phyloP scores from a whole-genome alignment of 1,140 invertebrate species.

The Danaus plexippus region DNA sequence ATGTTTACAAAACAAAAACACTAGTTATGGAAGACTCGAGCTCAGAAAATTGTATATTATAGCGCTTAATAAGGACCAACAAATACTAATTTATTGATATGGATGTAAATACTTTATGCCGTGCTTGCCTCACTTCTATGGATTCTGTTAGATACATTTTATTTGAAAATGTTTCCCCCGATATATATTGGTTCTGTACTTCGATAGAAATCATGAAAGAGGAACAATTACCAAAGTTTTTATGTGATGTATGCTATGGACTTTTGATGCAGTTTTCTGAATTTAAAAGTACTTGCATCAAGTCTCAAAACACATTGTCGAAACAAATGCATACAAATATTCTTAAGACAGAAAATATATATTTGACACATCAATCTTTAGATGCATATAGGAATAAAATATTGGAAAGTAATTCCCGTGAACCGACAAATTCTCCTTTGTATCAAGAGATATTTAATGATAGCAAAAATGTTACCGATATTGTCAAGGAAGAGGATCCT shows the following conservation, averaged over 20 bases:
- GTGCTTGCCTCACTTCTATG: constrained; percentile 39
- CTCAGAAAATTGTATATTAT: too few species aligned
- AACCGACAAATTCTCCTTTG: too few species aligned
- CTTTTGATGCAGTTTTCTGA: constrained; percentile 43
- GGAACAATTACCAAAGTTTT: constrained; percentile 43
- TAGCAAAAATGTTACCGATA: too few species aligned
- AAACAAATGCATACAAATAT: constrained; percentile 10
- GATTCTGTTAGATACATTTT: constrained; percentile 38
- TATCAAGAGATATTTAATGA: too few species aligned
- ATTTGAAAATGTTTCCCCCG: constrained; percentile 42
- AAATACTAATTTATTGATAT: too few species aligned
- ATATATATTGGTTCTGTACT: constrained; percentile 49
- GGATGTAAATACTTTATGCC: constrained; percentile 37
- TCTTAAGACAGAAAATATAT: constrained; percentile 23
- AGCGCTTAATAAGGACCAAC: too few species aligned
- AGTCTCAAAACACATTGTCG: constrained; percentile 47
- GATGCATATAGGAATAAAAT: too few species aligned
- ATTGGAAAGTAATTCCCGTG: too few species aligned
- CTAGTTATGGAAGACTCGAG: too few species aligned
- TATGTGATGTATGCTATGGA: constrained; percentile 52
- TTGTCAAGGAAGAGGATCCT: too few species aligned
- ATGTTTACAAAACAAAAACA: too few species aligned
- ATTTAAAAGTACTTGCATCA: constrained; percentile 60
- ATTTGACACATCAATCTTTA: too few species aligned
- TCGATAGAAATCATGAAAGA: constrained; percentile 47